A percentile compares a stretch with the other conserved stretches of the same genome.
These are phyloP conservation scores for Rhabdophis nuchalis DNA, from an alignment of 2,797 vertebrate species.

Conservation along the genomic window DNA sequence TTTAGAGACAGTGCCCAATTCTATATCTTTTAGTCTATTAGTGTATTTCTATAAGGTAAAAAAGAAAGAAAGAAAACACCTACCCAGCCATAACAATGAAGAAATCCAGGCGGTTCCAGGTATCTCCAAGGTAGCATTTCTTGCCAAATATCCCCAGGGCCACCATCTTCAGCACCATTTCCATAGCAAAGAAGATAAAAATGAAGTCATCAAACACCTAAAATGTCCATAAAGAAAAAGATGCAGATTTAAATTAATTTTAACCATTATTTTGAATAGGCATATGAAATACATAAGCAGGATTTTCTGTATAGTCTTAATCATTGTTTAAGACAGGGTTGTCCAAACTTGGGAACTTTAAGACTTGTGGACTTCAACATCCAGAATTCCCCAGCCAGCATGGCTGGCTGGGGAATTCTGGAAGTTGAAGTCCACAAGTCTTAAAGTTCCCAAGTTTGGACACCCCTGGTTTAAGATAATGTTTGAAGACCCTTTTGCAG, in stretches of 20 bases:
- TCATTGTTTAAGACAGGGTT: not conserved
- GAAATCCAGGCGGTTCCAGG: slow-evolving; percentile 97
- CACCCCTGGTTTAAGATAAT: not conserved
- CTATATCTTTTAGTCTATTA: not conserved
- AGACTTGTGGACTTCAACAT: no score
- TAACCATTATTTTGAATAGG: not conserved
- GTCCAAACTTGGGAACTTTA: no score
- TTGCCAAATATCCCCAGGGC: slow-evolving; percentile 95
- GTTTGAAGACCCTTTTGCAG: not conserved
- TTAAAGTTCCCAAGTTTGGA: no score
- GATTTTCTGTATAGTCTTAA: not conserved
- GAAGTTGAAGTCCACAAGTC: no score
- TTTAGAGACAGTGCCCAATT: not conserved
- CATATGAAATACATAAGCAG: not conserved
- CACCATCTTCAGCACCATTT: slow-evolving; percentile 98
- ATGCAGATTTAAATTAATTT: slow-evolving; percentile 11
- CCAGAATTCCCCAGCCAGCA: no score
- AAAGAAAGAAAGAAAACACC: slow-evolving; percentile 47
- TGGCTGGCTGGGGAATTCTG: no score
- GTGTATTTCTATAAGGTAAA: not conserved
- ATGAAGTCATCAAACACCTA: slow-evolving; percentile 97
- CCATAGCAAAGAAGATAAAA: slow-evolving; percentile 96
- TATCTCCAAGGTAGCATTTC: slow-evolving; percentile 96
- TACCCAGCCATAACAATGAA: slow-evolving; percentile 98
- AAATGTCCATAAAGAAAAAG: slow-evolving; percentile 29